phyloP scores from a whole-genome alignment of 2,888 invertebrate species.

The Drosophila rellima region DNA sequence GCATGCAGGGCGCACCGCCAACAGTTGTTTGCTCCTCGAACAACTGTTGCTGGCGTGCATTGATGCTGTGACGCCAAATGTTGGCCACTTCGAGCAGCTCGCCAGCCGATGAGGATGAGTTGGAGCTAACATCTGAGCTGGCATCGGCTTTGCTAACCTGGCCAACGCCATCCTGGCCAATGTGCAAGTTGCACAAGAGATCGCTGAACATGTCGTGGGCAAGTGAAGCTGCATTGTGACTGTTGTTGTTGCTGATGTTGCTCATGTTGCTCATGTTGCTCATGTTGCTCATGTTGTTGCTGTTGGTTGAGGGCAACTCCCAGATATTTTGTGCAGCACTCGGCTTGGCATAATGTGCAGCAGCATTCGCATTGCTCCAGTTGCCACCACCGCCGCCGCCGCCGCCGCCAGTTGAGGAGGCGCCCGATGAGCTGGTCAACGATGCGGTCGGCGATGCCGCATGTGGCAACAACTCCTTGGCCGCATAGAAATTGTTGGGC shows the following conservation, averaged over 20 bases:
- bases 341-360: slow-evolving; percentile 75
- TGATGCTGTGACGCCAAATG: slow-evolving; percentile 67
- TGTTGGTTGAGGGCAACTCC: slow-evolving; percentile 75
- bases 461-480: slow-evolving; percentile 56
- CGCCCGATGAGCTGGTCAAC: slow-evolving; percentile 70
- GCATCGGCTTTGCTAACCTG: slow-evolving; percentile 48
- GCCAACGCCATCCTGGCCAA: slow-evolving; percentile 52
- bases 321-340: slow-evolving; percentile 80
- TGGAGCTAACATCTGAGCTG: slow-evolving; percentile 77
- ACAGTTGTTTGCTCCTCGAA: slow-evolving; percentile 52
- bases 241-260: slow-evolving; percentile 57
- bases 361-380: slow-evolving; percentile 32
- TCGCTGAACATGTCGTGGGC: slow-evolving; percentile 83
- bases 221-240: slow-evolving; percentile 34
- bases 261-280: slow-evolving; percentile 43
- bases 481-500: slow-evolving; percentile 73
- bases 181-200: slow-evolving; percentile 83
- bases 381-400: too few relatives aligned
- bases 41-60: slow-evolving; percentile 45
- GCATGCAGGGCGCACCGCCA: slow-evolving; percentile 86
- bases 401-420: slow-evolving; percentile 63
- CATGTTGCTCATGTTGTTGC: slow-evolving; percentile 47
- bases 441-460: slow-evolving; percentile 81
- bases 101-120: slow-evolving; percentile 71
- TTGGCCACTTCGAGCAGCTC: slow-evolving; percentile 66